A percentile compares a stretch with the other conserved stretches of the same genome.
Evolutionary conservation across 2,797 vertebrate species (phyloP).

Genomic region (Cynopterus sphinx): DNA sequence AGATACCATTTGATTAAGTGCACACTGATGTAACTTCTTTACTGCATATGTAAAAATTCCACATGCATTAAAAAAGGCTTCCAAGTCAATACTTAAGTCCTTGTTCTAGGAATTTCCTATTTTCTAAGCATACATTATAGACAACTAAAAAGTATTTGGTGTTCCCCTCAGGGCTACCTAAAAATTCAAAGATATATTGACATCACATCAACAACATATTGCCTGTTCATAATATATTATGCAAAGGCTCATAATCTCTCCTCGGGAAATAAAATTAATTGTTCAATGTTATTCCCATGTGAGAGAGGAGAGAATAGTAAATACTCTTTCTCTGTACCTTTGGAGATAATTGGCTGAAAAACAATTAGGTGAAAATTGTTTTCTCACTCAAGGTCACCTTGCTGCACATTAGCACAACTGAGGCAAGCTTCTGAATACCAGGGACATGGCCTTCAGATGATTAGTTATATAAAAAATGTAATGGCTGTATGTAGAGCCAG

Average conservation of each 20-base stretch:
- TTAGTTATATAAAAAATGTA: slow-evolving; percentile 63
- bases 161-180: slow-evolving; percentile 17
- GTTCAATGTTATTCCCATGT: slow-evolving; percentile 66
- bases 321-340: slow-evolving; percentile 74
- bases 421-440: slow-evolving; percentile 76
- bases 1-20: neutral
- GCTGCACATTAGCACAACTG: slow-evolving; percentile 71
- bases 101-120: slow-evolving; percentile 41
- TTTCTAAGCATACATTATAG: slow-evolving; percentile 23
- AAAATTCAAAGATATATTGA: slow-evolving; percentile 63
- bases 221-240: slow-evolving; percentile 61
- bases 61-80: slow-evolving; percentile 1
- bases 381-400: slow-evolving; percentile 78
- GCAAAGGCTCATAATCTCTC: slow-evolving; percentile 70
- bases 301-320: slow-evolving; percentile 70
- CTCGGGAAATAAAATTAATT: slow-evolving; percentile 80
- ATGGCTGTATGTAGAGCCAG: no score
- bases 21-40: neutral
- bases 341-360: slow-evolving; percentile 78
- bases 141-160: slow-evolving; percentile 42
- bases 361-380: slow-evolving; percentile 77
- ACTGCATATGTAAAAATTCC: neutral
- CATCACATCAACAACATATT: slow-evolving; percentile 50
- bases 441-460: slow-evolving; percentile 77
- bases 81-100: neutral